Evolutionary conservation across 2,113 vertebrate genomes (phyloP), one percentile per base, ranked within the genome.

Genomic region (Rostratula benghalensis): DNA sequence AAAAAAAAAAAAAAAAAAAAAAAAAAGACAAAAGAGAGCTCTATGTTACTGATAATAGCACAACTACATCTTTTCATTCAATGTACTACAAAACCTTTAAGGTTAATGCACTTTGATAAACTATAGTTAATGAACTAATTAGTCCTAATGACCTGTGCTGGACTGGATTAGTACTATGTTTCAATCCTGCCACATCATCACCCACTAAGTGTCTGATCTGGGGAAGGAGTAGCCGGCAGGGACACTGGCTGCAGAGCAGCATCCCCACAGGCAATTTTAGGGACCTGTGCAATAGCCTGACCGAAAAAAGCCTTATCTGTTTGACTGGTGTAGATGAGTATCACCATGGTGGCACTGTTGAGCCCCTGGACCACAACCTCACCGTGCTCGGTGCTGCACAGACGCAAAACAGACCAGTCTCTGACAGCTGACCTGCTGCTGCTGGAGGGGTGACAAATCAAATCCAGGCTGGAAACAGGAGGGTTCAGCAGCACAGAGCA

Each of bases 71-170:
- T 94, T 95, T 94, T 75, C 80, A 73, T 86, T 80, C 60, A 27
- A 7, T 11, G 46, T 79, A 90, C 87, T 51, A 48, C 33, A 67
- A 93, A 86, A 87, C 30, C 56, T 71, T 61, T 86, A 94, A 87
- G 76, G 17, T 46, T 69, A 92, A 88, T 27, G 69, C n/a, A 51
- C 45, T 90, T 89, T 85, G 94, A 71, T 85, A 94, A 96, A 48
- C 48, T 73, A 56, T n/a, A 87, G 53, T 61, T 94, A 61, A 92
- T 79, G 69, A 91, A 89, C 92, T 83, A 93, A 89, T 89, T 82
- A 92, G 43, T 64, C 35, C 35, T 67, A 82, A 95, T 91, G 68
- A 91, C 18, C 86, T 71, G 3, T 0, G 0, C 37, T 60, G 86
- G 59, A 65, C 46, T 65, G 48, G 61, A 83, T 76, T 74, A 88